These are phyloP conservation scores for Leptatherina wallacei DNA, from an alignment of 2,797 vertebrate genomes.

Conservation along the genomic window DNA sequence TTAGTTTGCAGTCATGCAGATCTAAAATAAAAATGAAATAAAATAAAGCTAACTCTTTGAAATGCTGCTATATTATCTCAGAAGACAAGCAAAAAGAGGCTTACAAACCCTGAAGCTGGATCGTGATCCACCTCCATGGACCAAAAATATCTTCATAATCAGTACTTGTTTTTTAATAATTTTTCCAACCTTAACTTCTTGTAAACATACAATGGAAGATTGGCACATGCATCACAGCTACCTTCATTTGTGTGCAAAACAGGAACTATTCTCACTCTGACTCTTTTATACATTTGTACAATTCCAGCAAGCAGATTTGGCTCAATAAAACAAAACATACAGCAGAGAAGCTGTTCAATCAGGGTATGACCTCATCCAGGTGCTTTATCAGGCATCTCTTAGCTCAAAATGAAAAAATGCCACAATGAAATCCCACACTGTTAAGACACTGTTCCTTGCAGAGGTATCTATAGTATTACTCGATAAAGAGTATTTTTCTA, in stretches of 20 bases:
- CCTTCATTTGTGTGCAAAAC: background rate
- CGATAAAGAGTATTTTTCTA: no score
- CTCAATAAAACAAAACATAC: background rate
- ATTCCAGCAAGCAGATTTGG: background rate
- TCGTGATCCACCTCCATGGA: background rate
- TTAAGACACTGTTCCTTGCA: background rate
- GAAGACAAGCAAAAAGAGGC: background rate
- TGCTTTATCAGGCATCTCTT: background rate
- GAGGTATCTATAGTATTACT: background rate
- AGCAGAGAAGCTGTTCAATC: background rate
- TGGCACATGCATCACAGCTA: background rate
- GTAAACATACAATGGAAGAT: background rate
- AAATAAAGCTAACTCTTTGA: background rate
- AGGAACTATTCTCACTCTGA: background rate
- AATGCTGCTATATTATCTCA: background rate
- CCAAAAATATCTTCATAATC: background rate
- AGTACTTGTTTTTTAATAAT: background rate
- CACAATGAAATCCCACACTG: background rate
- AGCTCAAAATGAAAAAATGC: background rate
- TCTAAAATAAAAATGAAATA: background rate
- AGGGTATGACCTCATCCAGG: background rate
- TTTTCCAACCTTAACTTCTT: background rate
- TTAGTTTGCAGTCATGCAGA: constrained; percentile 12
- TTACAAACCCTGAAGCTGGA: background rate
- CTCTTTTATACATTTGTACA: background rate